Conservation (phyloP, 2,888 invertebrate species). For the Nesidiocoris tenuis region DNA sequence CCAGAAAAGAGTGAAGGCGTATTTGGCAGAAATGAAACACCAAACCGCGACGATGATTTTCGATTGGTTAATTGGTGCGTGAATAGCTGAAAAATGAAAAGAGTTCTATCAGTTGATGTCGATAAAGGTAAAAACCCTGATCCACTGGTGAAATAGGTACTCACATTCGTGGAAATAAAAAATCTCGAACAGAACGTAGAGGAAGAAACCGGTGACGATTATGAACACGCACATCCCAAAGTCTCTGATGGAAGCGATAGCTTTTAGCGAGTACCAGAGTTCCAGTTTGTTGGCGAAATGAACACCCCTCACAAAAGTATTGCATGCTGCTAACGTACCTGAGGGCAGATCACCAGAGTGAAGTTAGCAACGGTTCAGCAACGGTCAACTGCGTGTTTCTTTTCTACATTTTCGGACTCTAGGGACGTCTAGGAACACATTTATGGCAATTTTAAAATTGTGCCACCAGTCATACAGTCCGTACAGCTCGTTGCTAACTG, state of each 20-base stretch:
- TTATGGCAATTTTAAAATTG: too few relatives aligned
- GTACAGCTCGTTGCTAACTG: too few relatives aligned
- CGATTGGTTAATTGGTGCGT: neutral
- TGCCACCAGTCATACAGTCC: too few relatives aligned
- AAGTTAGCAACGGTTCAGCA: too few relatives aligned
- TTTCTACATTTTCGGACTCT: too few relatives aligned
- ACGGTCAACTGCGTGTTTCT: too few relatives aligned
- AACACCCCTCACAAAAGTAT: constrained; percentile 5
- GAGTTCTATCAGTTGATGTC: neutral
- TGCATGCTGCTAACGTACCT: neutral
- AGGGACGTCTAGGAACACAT: too few relatives aligned
- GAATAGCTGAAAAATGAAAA: constrained; percentile 17
- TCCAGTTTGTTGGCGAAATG: constrained; percentile 18
- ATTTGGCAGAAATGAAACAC: constrained; percentile 34
- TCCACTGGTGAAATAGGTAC: neutral
- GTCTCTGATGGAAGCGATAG: constrained; percentile 14
- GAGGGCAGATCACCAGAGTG: too few relatives aligned
- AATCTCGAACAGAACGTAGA: constrained; percentile 18
- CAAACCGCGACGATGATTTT: constrained; percentile 30
- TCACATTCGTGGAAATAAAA: constrained; percentile 11
- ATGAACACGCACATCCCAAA: constrained; percentile 24
- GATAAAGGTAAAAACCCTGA: neutral
- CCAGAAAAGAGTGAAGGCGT: constrained; percentile 28
- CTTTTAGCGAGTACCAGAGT: constrained; percentile 13
- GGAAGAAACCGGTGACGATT: constrained; percentile 7